phyloP scores from a whole-genome alignment of 2,113 vertebrate genomes.

The Platanista minor region DNA sequence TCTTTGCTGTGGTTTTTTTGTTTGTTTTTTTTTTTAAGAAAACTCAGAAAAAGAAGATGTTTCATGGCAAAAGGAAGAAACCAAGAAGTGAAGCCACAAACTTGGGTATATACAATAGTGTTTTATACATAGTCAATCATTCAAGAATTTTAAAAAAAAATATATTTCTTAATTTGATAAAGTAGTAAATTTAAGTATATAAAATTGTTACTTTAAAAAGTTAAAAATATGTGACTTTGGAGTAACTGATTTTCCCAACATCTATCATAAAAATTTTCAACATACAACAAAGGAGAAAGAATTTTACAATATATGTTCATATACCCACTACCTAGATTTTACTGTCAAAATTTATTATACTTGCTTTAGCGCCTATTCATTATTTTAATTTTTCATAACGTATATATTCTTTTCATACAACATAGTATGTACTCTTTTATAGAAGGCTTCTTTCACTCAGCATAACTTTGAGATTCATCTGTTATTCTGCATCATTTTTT shows the following conservation, averaged over 20 bases:
- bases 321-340: background rate
- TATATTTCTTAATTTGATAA: background rate
- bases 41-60: conserved; percentile 21
- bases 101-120: conserved; percentile 54
- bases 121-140: background rate
- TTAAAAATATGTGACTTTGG: background rate
- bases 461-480: background rate
- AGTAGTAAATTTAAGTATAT: background rate
- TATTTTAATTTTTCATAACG: background rate
- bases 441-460: background rate
- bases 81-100: background rate
- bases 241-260: background rate
- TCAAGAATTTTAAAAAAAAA: background rate
- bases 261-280: conserved; percentile 26
- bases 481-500: conserved; percentile 1
- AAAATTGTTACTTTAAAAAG: background rate
- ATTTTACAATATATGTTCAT: background rate
- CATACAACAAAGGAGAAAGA: background rate
- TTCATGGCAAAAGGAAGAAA: conserved; percentile 32
- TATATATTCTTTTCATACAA: background rate
- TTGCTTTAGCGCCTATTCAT: background rate
- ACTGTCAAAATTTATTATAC: background rate
- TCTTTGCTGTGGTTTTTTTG: background rate
- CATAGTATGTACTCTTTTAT: background rate
- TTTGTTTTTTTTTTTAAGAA: conserved; percentile 1